These are phyloP conservation scores for Apoderus coryli DNA, from an alignment of 2,888 invertebrate genomes.

Conservation along the genomic window DNA sequence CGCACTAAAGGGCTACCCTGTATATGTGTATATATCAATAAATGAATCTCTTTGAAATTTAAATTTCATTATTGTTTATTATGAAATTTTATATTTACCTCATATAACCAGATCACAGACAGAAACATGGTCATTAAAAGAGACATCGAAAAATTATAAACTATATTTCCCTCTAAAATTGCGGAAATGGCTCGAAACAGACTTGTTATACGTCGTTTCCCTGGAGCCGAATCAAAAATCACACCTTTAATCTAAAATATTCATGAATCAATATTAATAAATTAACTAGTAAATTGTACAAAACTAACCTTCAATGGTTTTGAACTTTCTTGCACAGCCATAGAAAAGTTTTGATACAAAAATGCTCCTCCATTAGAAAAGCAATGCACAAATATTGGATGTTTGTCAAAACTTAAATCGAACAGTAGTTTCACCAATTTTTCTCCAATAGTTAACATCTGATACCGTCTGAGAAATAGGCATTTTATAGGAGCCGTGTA, in stretches of 20 bases:
- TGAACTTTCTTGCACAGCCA: slow-evolving; percentile 39
- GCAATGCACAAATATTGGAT: slow-evolving; percentile 58
- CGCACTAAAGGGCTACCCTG: too few relatives aligned
- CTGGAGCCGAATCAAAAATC: slow-evolving; percentile 59
- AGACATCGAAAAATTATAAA: slow-evolving; percentile 41
- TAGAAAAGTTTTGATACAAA: slow-evolving; percentile 51
- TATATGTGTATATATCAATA: too few relatives aligned
- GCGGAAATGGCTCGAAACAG: slow-evolving; percentile 46
- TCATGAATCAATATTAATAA: slow-evolving; percentile 4
- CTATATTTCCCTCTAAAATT: slow-evolving; percentile 42
- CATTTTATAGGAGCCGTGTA: slow-evolving; percentile 56
- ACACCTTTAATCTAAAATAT: slow-evolving; percentile 41
- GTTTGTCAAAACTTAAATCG: slow-evolving; percentile 51
- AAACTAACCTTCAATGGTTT: slow-evolving; percentile 36
- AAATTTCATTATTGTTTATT: neutral
- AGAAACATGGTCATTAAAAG: slow-evolving; percentile 40
- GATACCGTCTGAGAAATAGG: slow-evolving; percentile 45
- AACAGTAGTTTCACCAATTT: slow-evolving; percentile 48
- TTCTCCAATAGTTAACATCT: slow-evolving; percentile 45
- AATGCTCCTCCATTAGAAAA: slow-evolving; percentile 67
- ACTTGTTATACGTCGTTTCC: slow-evolving; percentile 41
- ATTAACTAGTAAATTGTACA: neutral
- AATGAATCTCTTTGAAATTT: too few relatives aligned
- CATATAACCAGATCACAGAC: slow-evolving; percentile 44
- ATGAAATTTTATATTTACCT: slow-evolving; percentile 31